Conservation (phyloP, 2,113 vertebrate genomes). For the Anoura caudifer region DNA sequence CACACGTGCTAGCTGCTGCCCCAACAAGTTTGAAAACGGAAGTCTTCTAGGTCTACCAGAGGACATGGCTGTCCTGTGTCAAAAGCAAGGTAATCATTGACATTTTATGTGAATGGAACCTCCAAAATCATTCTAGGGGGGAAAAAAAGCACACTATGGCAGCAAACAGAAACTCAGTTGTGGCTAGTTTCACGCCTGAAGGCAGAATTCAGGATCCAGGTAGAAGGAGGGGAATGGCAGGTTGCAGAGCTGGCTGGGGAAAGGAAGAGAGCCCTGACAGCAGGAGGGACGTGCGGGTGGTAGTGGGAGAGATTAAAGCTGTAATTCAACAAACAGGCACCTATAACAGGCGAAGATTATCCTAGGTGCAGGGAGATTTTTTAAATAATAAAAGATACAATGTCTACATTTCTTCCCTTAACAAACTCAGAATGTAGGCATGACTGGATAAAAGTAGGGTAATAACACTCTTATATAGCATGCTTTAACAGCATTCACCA, state of each 20-base stretch:
- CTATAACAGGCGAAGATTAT: neutral
- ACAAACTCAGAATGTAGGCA: neutral
- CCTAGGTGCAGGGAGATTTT: neutral
- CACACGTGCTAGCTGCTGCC: constrained; percentile 23
- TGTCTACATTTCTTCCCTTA: neutral
- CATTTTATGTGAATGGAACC: neutral
- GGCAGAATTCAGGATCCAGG: neutral
- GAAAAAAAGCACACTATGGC: too few species aligned
- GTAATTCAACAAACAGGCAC: neutral
- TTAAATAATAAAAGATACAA: neutral
- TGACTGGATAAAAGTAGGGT: neutral
- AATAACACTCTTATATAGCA: neutral
- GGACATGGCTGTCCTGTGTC: neutral
- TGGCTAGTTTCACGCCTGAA: neutral
- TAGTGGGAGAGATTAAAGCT: neutral
- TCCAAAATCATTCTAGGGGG: neutral
- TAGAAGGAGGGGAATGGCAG: neutral
- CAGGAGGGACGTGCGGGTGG: neutral
- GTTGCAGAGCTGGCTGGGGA: too few species aligned
- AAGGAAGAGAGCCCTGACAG: neutral
- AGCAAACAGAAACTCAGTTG: neutral
- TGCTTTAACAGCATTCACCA: neutral
- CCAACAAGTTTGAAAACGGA: neutral
- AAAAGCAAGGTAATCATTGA: neutral
- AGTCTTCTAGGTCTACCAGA: neutral